These are phyloP conservation scores for Trematomus loennbergii DNA, from an alignment of 2,113 vertebrate species.

Conservation along the genomic window DNA sequence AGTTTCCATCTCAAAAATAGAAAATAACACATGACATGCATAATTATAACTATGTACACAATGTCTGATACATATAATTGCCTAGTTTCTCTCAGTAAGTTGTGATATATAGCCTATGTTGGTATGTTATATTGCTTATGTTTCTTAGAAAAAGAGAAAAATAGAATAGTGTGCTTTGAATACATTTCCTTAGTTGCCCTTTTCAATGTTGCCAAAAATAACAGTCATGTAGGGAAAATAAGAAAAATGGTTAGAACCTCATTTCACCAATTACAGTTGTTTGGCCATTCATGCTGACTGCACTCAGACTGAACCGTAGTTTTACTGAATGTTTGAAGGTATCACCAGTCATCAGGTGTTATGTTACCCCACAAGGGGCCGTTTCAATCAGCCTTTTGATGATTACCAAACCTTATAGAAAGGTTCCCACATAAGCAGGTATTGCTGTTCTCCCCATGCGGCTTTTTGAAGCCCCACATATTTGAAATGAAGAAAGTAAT, in stretches of 20 bases:
- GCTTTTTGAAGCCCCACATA: slow-evolving; percentile 35
- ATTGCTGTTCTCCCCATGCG: slow-evolving; percentile 14
- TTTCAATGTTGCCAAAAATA: no score
- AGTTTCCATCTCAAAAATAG: no score
- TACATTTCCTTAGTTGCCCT: no score
- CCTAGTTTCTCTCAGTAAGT: neutral
- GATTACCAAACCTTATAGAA: slow-evolving; percentile 43
- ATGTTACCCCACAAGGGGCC: slow-evolving; percentile 39
- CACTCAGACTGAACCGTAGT: neutral
- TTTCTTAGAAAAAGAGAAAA: no score
- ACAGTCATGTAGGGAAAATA: no score
- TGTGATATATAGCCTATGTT: no score
- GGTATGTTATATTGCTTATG: no score
- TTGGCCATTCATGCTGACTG: slow-evolving; percentile 8
- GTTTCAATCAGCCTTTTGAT: slow-evolving; percentile 41
- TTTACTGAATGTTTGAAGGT: neutral
- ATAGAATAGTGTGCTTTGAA: no score
- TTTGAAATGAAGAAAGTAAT: slow-evolving; percentile 51
- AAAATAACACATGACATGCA: no score
- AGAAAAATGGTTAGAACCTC: neutral
- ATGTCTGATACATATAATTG: no score
- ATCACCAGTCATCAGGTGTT: slow-evolving; percentile 27
- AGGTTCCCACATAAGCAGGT: slow-evolving; percentile 20
- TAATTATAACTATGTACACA: no score
- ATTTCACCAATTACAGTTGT: neutral